These are phyloP conservation scores for Xestoiulus laeticollis DNA, from an alignment of 2,888 invertebrate species.

Conservation along the genomic window DNA sequence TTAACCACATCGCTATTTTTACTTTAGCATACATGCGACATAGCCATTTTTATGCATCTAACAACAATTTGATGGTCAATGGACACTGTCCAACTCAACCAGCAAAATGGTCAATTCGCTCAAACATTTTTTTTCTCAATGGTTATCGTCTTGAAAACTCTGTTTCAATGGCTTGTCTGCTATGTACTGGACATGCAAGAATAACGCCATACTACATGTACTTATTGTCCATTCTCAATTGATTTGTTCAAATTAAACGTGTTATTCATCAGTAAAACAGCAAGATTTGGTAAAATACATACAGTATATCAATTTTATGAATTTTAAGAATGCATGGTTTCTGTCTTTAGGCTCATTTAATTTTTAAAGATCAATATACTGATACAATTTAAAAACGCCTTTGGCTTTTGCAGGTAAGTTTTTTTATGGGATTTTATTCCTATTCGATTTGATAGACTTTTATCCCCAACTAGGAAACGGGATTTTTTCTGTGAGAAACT, in stretches of 20 bases:
- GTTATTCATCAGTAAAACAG: no score
- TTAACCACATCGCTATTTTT: constrained; percentile 9
- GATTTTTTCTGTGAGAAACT: background rate
- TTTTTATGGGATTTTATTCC: background rate
- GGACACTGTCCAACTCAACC: background rate
- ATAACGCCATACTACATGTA: background rate
- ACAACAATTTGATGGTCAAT: background rate
- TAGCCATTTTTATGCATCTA: background rate
- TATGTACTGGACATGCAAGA: background rate
- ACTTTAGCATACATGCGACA: background rate
- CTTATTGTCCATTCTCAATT: no score
- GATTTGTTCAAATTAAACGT: no score
- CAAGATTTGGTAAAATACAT: no score
- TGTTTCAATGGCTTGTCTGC: background rate
- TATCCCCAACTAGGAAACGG: background rate
- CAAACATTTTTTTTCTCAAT: background rate
- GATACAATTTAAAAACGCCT: background rate
- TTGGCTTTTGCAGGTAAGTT: background rate
- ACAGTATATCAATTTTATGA: no score
- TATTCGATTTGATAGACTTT: background rate
- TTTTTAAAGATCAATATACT: background rate
- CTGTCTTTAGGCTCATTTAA: background rate
- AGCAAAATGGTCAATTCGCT: background rate
- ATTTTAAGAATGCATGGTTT: no score
- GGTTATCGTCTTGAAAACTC: background rate